Conservation (phyloP, 2,888 invertebrate genomes). For the Lasioglossum calceatum region DNA sequence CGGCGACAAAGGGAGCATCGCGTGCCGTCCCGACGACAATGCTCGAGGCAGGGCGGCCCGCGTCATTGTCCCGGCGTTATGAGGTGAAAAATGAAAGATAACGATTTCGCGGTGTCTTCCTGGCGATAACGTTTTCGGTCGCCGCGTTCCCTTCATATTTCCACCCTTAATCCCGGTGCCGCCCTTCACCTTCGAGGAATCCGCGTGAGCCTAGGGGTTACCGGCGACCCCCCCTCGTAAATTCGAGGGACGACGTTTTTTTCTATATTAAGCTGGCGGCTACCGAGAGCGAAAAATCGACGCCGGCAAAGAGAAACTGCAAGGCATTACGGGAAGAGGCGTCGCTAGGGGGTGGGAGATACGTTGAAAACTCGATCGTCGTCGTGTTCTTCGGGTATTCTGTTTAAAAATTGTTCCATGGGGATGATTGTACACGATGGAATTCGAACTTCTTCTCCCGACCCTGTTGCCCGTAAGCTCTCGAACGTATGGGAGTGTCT, state of each 20-base stretch:
- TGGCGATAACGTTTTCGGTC: slow-evolving; percentile 51
- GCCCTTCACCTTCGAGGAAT: slow-evolving; percentile 22
- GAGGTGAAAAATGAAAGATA: slow-evolving; percentile 83
- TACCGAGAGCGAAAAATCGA: slow-evolving; percentile 38
- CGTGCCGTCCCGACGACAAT: slow-evolving; percentile 58
- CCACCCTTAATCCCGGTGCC: slow-evolving; percentile 36
- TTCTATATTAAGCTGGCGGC: slow-evolving; percentile 53
- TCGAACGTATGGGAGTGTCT: not conserved
- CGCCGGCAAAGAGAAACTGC: not conserved
- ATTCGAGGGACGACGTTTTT: slow-evolving; percentile 59
- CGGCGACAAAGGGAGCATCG: slow-evolving; percentile 31
- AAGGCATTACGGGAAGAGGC: not conserved
- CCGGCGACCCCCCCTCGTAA: slow-evolving; percentile 36
- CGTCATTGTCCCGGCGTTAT: slow-evolving; percentile 81
- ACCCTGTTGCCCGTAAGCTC: not conserved
- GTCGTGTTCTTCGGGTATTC: not conserved
- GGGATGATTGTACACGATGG: not conserved
- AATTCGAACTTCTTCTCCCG: not conserved
- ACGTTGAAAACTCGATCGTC: not conserved
- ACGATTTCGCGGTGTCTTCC: slow-evolving; percentile 74
- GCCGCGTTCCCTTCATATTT: slow-evolving; percentile 33
- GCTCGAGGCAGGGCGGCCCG: slow-evolving; percentile 33
- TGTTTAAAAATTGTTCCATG: not conserved
- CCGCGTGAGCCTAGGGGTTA: slow-evolving; percentile 9
- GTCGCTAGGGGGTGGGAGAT: not conserved